Conservation (phyloP, 2,888 invertebrate species). For the Pristionchus maxplancki region DNA sequence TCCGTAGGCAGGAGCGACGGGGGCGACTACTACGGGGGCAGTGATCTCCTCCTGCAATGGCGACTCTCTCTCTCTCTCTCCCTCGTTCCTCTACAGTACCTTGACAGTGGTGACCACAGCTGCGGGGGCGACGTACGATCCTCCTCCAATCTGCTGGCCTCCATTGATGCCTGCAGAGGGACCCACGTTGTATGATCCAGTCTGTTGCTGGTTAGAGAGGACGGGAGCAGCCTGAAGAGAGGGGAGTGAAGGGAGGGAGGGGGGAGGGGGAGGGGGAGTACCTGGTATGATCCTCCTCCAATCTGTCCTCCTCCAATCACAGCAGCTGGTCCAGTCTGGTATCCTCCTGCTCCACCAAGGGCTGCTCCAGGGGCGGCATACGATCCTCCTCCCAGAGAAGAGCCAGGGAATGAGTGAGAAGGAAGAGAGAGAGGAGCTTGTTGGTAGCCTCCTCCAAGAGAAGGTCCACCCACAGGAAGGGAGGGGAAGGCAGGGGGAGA, state of each 20-base stretch:
- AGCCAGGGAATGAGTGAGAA: background rate
- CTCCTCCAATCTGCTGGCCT: slow-evolving; percentile 1
- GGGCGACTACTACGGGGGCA: background rate
- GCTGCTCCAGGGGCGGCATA: background rate
- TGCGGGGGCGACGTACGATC: background rate
- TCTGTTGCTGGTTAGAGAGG: background rate
- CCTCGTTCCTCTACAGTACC: background rate
- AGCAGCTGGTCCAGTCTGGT: slow-evolving; percentile 16
- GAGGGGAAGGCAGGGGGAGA: slow-evolving; percentile 24
- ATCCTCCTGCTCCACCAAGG: background rate
- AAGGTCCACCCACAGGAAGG: background rate
- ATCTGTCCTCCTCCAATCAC: slow-evolving; percentile 3
- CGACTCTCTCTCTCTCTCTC: background rate
- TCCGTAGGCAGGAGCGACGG: background rate
- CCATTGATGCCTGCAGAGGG: background rate
- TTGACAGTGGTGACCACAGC: slow-evolving; percentile 9
- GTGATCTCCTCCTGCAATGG: background rate
- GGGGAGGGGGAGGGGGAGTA: background rate
- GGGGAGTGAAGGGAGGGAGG: background rate
- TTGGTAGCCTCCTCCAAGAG: background rate
- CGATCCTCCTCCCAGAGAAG: background rate
- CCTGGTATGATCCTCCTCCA: slow-evolving; percentile 36
- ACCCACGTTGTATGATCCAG: background rate
- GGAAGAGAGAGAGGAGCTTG: slow-evolving; percentile 5
- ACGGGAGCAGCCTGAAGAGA: slow-evolving; percentile 7